These are phyloP conservation scores for Oryctolagus cuniculus DNA, from an alignment of 2,113 vertebrate species.

Conservation along the genomic window mOryCun1.1 NC_091445.1:76977501-76978000, in stretches of 20 bases:
- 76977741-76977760: too few relatives aligned
- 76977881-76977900: not conserved
- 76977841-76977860: not conserved
- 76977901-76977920: not conserved
- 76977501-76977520: not conserved
- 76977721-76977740: too few relatives aligned
- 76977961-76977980: not conserved
- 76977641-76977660: not conserved
- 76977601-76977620: not conserved
- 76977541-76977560: not conserved
- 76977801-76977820: not conserved
- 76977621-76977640: constrained; percentile 20
- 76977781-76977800: not conserved
- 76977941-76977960: not conserved
- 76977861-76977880: not conserved
- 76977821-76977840: not conserved
- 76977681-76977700: too few relatives aligned
- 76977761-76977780: not conserved
- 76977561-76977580: not conserved
- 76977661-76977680: not conserved
- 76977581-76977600: not conserved
- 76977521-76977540: not conserved
- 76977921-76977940: not conserved
- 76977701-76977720: too few relatives aligned
- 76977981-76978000: constrained; percentile 8